Conservation (phyloP, 2,797 vertebrate species). For the Falco concolor region DNA sequence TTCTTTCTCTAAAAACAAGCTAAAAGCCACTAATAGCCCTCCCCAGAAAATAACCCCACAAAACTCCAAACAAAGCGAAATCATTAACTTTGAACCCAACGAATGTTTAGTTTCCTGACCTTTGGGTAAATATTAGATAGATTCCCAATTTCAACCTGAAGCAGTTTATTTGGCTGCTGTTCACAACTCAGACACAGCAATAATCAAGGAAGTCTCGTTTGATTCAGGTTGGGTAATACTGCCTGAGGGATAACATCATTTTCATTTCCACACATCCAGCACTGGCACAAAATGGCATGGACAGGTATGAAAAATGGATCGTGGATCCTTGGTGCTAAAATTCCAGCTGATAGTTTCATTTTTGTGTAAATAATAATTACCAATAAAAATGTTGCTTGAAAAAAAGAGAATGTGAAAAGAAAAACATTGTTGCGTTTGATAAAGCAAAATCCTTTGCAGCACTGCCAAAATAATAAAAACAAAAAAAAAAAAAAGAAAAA, state of each 20-base stretch:
- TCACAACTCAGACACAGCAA: constrained; percentile 56
- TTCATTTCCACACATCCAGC: constrained; percentile 57
- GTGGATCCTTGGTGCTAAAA: constrained; percentile 71
- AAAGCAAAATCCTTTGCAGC: constrained; percentile 63
- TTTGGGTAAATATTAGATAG: constrained; percentile 54
- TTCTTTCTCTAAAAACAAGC: background rate
- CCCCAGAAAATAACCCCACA: background rate
- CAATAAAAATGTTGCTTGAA: constrained; percentile 47
- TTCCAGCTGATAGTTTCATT: constrained; percentile 62
- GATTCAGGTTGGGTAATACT: constrained; percentile 56
- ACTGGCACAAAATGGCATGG: constrained; percentile 69
- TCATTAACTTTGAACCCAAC: background rate
- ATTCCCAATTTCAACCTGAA: constrained; percentile 62
- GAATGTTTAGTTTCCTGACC: constrained; percentile 11
- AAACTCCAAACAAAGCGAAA: background rate
- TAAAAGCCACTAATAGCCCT: background rate
- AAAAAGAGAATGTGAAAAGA: constrained; percentile 61
- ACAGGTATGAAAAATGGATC: constrained; percentile 66
- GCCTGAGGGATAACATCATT: constrained; percentile 58
- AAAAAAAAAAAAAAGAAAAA: background rate
- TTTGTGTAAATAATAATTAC: constrained; percentile 63
- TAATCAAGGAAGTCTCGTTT: constrained; percentile 52
- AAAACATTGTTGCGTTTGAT: constrained; percentile 59
- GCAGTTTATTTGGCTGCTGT: constrained; percentile 58
- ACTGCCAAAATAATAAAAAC: constrained; percentile 24